Evolutionary conservation across 92 coral and sea anemone species (phyloP).

Genomic region (Montipora capitata): DNA sequence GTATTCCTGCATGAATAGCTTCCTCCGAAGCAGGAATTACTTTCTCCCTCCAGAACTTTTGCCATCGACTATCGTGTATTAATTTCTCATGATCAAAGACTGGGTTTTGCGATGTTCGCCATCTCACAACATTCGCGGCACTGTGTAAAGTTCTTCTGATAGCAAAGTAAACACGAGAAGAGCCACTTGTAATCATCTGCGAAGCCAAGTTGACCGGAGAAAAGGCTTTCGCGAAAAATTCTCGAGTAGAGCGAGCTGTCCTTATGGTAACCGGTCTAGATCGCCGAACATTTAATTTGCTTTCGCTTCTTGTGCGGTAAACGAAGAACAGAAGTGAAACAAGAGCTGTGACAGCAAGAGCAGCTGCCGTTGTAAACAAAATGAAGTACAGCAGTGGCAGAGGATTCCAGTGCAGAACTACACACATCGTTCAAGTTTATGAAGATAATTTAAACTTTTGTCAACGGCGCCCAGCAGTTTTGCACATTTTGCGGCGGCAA

Average conservation of each 20-base stretch:
- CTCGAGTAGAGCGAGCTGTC: constrained; percentile 13
- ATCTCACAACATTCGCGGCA: constrained; percentile 77
- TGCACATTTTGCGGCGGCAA: not conserved
- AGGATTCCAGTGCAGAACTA: constrained; percentile 86
- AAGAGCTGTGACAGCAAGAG: constrained; percentile 59
- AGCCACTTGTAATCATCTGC: constrained; percentile 75
- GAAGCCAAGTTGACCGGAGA: constrained; percentile 70
- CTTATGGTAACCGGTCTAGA: constrained; percentile 29
- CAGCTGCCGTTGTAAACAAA: constrained; percentile 79
- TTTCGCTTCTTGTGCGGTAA: constrained; percentile 46
- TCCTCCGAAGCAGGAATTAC: constrained; percentile 88
- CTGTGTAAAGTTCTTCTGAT: constrained; percentile 74
- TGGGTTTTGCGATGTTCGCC: constrained; percentile 77
- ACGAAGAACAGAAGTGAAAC: constrained; percentile 63
- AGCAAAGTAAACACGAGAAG: constrained; percentile 68
- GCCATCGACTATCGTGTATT: constrained; percentile 86
- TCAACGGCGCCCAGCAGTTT: not conserved
- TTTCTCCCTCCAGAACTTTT: constrained; percentile 91
- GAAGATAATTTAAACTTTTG: not conserved
- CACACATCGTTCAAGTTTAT: constrained; percentile 70
- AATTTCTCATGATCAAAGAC: constrained; percentile 81
- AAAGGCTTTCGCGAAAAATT: constrained; percentile 16
- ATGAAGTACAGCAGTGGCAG: constrained; percentile 81
- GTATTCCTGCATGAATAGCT: constrained; percentile 78
- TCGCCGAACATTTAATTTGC: constrained; percentile 30